These are phyloP conservation scores for Plebejus argus DNA, from an alignment of 2,888 invertebrate species.

Conservation along the genomic window DNA sequence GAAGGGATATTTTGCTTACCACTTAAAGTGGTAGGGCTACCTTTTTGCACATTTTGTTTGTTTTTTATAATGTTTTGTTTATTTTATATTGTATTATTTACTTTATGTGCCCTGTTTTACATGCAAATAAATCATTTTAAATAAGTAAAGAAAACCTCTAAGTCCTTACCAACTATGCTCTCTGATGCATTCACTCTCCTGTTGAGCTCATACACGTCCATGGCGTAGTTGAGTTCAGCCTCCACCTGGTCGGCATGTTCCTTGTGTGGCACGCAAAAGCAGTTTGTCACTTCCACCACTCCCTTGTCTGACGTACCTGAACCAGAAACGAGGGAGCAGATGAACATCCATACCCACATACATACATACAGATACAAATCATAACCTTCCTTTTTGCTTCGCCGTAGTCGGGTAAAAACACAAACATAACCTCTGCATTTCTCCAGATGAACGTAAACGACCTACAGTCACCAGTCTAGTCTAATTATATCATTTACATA, in stretches of 20 bases:
- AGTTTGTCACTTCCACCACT: constrained; percentile 97
- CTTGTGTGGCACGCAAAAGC: constrained; percentile 99
- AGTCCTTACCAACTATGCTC: constrained; percentile 89
- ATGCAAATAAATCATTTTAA: neutral
- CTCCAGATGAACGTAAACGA: no score
- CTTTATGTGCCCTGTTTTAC: no score
- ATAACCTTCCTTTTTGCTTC: no score
- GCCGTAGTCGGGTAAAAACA: no score
- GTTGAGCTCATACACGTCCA: constrained; percentile 97
- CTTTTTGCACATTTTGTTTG: no score
- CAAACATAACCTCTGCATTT: constrained; percentile 51
- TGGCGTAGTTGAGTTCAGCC: constrained; percentile 97
- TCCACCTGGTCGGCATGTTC: constrained; percentile 99
- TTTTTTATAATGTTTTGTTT: neutral
- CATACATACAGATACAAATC: no score
- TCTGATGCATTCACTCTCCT: constrained; percentile 95
- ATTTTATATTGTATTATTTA: neutral
- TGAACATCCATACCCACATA: no score
- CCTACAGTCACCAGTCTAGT: neutral
- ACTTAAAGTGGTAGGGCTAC: no score
- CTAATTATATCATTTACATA: neutral
- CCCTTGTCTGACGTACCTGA: constrained; percentile 94
- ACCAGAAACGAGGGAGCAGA: no score
- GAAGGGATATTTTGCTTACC: no score
- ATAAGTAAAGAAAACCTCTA: neutral